These are phyloP conservation scores for Psittacula derbiana DNA, from an alignment of 2,797 vertebrate species.

Conservation along the genomic window DNA sequence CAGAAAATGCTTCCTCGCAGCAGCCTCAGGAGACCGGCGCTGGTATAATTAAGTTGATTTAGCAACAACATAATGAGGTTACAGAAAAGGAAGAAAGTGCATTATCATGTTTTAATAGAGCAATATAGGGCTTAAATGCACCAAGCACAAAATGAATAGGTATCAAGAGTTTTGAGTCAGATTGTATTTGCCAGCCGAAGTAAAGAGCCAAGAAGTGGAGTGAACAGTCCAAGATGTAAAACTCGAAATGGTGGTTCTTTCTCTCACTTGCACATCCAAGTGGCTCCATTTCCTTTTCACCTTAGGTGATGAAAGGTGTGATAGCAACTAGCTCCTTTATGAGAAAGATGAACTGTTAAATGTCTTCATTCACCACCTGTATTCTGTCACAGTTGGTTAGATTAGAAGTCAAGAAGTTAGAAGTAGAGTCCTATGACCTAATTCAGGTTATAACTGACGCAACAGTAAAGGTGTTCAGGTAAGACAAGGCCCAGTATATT, in stretches of 20 bases:
- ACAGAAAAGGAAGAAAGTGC: neutral
- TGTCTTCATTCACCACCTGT: neutral
- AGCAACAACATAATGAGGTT: neutral
- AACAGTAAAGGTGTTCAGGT: neutral
- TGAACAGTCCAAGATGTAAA: neutral
- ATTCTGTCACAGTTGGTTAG: neutral
- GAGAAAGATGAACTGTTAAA: neutral
- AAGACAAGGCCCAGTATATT: neutral
- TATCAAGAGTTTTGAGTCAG: neutral
- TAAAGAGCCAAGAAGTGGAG: neutral
- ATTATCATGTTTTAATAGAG: slow-evolving; percentile 33
- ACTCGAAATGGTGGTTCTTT: neutral
- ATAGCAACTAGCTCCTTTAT: neutral
- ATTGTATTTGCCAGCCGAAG: neutral
- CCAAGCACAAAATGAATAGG: neutral
- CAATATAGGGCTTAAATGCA: neutral
- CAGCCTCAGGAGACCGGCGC: neutral
- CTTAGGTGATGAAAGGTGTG: neutral
- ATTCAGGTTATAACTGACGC: neutral
- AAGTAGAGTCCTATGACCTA: neutral
- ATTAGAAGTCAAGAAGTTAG: neutral
- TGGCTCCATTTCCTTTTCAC: neutral
- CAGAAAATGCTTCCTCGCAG: neutral
- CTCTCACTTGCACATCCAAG: neutral
- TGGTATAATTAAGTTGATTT: neutral